A percentile compares a stretch with the other conserved stretches of the same genome.
These are phyloP conservation scores for Daphoenositta chrysoptera DNA, from an alignment of 2,113 vertebrate genomes.

Conservation along the genomic window DNA sequence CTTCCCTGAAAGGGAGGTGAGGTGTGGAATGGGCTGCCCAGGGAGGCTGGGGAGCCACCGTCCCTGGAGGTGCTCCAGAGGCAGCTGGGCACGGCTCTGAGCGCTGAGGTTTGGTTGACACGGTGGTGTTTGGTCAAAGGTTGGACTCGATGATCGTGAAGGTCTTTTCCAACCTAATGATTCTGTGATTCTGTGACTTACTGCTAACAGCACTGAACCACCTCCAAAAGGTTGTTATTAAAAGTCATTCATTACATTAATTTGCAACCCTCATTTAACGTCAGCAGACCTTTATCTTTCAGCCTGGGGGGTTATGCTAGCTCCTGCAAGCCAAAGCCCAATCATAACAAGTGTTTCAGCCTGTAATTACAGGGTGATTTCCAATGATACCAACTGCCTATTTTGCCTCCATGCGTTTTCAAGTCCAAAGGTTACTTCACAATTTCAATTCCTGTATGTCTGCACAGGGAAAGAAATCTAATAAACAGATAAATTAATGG, in stretches of 20 bases:
- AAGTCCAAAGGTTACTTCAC: constrained; percentile 38
- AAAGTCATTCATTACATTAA: constrained; percentile 56
- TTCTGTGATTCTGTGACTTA: background rate
- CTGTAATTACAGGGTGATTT: constrained; percentile 63
- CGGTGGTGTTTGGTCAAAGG: background rate
- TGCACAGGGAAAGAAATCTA: background rate
- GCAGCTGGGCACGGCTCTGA: background rate
- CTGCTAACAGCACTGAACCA: background rate
- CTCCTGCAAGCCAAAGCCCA: constrained; percentile 53
- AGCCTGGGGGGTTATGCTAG: constrained; percentile 41
- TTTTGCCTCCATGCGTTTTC: background rate
- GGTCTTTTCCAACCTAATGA: background rate
- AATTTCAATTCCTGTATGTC: background rate
- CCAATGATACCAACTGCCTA: constrained; percentile 36
- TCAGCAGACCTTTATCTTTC: constrained; percentile 62
- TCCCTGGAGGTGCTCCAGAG: background rate
- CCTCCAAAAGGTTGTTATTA: constrained; percentile 43
- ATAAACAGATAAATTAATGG: background rate
- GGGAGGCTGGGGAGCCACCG: fast-evolving
- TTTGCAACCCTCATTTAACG: constrained; percentile 46
- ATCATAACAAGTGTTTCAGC: constrained; percentile 35
- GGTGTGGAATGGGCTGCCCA: background rate
- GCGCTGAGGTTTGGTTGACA: background rate
- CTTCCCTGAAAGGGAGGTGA: background rate
- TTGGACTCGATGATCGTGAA: background rate